A percentile compares a stretch with the other conserved stretches of the same genome.
Conservation (phyloP, 2,888 invertebrate species). For the Oxytorus armatus region DNA sequence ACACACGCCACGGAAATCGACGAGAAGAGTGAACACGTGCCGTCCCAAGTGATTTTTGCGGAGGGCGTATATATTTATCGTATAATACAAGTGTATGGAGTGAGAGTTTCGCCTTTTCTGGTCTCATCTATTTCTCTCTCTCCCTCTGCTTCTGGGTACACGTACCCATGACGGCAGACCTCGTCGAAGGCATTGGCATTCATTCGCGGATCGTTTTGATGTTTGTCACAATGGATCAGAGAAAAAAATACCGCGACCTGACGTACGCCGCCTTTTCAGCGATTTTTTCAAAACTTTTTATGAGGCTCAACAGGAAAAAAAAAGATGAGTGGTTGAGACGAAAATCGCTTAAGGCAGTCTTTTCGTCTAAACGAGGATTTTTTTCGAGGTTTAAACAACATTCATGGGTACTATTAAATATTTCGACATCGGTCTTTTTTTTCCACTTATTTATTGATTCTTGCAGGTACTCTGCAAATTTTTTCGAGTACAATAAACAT, state of each 20-base stretch:
- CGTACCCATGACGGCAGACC: conserved; percentile 56
- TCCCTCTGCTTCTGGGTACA: conserved; percentile 33
- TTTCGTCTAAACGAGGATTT: background rate
- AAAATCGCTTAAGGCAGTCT: background rate
- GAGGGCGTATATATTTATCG: conserved; percentile 33
- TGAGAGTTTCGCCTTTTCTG: conserved; percentile 62
- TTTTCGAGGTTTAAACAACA: no score
- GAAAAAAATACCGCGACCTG: conserved; percentile 51
- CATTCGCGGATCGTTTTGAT: conserved; percentile 74
- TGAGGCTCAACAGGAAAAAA: conserved; percentile 31
- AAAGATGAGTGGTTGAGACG: conserved; percentile 14
- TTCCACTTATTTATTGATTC: no score
- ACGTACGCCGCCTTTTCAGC: conserved; percentile 37
- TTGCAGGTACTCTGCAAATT: no score
- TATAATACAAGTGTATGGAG: conserved; percentile 30
- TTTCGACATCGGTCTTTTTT: no score
- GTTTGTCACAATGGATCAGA: conserved; percentile 77
- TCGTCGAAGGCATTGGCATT: conserved; percentile 64
- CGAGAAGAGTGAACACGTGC: conserved; percentile 54
- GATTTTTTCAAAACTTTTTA: conserved; percentile 42
- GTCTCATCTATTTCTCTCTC: conserved; percentile 45
- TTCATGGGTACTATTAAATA: no score
- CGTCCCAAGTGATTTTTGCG: conserved; percentile 40
- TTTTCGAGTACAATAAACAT: no score
- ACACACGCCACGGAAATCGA: conserved; percentile 9